phyloP scores from a whole-genome alignment of 2,888 invertebrate genomes.

The Alcis repandata region DNA sequence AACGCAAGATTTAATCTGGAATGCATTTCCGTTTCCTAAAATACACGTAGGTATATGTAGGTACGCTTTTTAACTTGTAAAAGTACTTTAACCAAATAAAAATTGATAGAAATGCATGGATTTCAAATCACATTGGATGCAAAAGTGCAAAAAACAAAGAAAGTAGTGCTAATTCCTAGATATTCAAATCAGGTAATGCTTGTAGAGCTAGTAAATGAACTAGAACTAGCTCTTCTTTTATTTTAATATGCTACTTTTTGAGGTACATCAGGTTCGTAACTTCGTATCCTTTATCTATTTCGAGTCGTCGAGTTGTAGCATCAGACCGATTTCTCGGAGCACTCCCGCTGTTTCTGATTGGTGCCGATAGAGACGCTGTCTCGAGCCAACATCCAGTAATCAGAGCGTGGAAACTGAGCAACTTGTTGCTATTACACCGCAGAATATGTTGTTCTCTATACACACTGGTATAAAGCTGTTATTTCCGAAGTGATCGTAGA shows the following conservation, averaged over 20 bases:
- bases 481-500: slow-evolving; percentile 43
- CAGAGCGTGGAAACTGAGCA: slow-evolving; percentile 86
- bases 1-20: slow-evolving; percentile 17
- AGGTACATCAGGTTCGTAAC: background rate
- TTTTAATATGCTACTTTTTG: background rate
- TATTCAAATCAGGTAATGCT: too few relatives aligned
- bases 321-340: slow-evolving; percentile 63
- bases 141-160: too few relatives aligned
- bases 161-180: too few relatives aligned
- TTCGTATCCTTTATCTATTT: slow-evolving; percentile 13
- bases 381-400: slow-evolving; percentile 86
- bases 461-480: slow-evolving; percentile 54
- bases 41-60: background rate
- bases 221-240: too few relatives aligned
- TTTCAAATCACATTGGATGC: too few relatives aligned
- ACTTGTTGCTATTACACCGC: slow-evolving; percentile 68
- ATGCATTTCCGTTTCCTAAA: slow-evolving; percentile 18
- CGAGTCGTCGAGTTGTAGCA: slow-evolving; percentile 24
- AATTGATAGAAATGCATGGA: background rate
- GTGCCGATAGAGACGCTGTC: slow-evolving; percentile 83
- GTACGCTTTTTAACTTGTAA: background rate
- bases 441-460: slow-evolving; percentile 59
- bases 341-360: slow-evolving; percentile 76
- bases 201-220: too few relatives aligned
- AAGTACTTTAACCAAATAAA: background rate